Evolutionary conservation across 2,113 vertebrate species (phyloP).

Genomic region (Ondatra zibethicus): DNA sequence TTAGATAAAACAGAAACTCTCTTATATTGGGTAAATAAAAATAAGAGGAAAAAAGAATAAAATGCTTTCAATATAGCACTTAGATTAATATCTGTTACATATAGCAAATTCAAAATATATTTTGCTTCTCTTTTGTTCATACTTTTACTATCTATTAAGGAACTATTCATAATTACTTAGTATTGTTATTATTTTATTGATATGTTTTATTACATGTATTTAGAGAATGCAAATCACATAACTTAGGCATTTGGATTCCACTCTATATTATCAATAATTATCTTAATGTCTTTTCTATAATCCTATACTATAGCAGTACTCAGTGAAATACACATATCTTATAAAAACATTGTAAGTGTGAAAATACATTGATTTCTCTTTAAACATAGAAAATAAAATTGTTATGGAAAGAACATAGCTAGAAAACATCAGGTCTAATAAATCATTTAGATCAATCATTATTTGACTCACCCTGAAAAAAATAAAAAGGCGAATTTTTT

Average conservation of each 20-base stretch:
- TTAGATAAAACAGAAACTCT: neutral
- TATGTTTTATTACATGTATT: neutral
- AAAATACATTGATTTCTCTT: neutral
- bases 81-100: neutral
- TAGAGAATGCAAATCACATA: neutral
- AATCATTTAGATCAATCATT: neutral
- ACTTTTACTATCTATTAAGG: neutral
- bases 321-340: neutral
- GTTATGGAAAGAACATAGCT: neutral
- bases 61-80: neutral
- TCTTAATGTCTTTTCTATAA: neutral
- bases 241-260: neutral
- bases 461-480: neutral
- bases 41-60: neutral
- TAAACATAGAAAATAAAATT: neutral
- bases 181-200: neutral
- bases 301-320: neutral
- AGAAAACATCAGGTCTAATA: neutral
- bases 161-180: neutral
- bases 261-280: neutral
- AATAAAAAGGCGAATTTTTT: neutral
- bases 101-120: neutral
- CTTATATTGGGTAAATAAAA: slow-evolving; percentile 47
- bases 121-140: neutral
- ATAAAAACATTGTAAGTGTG: neutral